Evolutionary conservation across 2,888 invertebrate genomes (phyloP).

Genomic region (Diarsia mendica): DNA sequence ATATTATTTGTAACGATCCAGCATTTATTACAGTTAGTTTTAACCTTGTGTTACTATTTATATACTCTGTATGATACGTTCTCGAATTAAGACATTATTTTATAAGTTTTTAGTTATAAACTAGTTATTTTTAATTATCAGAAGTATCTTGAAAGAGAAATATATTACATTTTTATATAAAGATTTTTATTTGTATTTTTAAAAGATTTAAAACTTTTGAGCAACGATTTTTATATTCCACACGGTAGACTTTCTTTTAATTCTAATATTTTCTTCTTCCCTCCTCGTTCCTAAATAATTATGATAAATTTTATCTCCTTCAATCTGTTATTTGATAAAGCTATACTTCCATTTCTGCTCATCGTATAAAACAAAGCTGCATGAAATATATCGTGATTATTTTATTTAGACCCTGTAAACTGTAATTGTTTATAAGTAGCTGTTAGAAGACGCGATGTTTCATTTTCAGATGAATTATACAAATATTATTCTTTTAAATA

Average conservation of each 20-base stretch:
- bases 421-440: slow-evolving; percentile 46
- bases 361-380: slow-evolving; percentile 1
- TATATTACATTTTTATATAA: slow-evolving; percentile 46
- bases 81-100: slow-evolving; percentile 55
- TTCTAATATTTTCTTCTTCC: neutral
- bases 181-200: slow-evolving; percentile 15
- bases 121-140: slow-evolving; percentile 43
- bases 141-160: slow-evolving; percentile 38
- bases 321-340: neutral
- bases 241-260: neutral
- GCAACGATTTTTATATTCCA: neutral
- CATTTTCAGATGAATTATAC: slow-evolving; percentile 81
- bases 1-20: slow-evolving; percentile 50
- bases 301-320: neutral
- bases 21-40: slow-evolving; percentile 69
- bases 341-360: neutral
- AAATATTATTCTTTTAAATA: slow-evolving; percentile 80
- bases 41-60: slow-evolving; percentile 64
- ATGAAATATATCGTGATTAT: slow-evolving; percentile 35
- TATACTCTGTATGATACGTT: slow-evolving; percentile 65
- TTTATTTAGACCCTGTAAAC: slow-evolving; percentile 29
- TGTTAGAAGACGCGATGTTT: slow-evolving; percentile 56
- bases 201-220: neutral
- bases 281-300: neutral
- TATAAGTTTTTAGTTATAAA: slow-evolving; percentile 41